These are phyloP conservation scores for Sphaerophoria rueppellii DNA, from an alignment of 2,888 invertebrate genomes.

Conservation along the genomic window DNA sequence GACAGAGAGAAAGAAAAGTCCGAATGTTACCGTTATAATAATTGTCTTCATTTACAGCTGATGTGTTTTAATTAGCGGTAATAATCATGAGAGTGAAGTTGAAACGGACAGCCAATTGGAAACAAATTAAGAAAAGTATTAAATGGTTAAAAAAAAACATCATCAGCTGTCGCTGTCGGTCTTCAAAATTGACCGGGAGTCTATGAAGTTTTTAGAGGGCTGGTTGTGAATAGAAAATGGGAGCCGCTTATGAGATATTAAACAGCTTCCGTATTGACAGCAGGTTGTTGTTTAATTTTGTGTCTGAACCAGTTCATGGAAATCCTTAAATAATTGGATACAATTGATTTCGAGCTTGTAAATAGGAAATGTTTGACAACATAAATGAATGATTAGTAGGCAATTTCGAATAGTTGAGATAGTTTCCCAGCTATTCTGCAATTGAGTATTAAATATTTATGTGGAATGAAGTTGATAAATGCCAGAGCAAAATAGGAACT, in stretches of 20 bases:
- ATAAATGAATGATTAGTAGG: no score
- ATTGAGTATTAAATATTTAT: no score
- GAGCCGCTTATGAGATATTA: conserved; percentile 23
- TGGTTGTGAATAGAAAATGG: conserved; percentile 12
- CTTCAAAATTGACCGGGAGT: conserved; percentile 8
- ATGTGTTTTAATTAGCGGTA: conserved; percentile 60
- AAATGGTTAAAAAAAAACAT: conserved; percentile 1
- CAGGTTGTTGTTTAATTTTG: conserved; percentile 28
- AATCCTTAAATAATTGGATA: not conserved
- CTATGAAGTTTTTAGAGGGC: conserved; percentile 49
- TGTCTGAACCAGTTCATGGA: conserved; percentile 37
- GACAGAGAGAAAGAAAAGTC: not conserved
- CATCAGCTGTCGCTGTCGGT: conserved; percentile 5
- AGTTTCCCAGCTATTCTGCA: no score
- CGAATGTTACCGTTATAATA: conserved; percentile 37
- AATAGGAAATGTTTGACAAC: no score
- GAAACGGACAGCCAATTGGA: not conserved
- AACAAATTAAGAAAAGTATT: not conserved
- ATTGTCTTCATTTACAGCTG: conserved; percentile 58
- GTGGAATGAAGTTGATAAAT: no score
- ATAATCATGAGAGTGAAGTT: conserved; percentile 36
- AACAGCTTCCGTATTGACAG: conserved; percentile 58
- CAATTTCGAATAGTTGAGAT: no score
- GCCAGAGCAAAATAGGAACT: no score
- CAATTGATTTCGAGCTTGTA: no score